phyloP scores from a whole-genome alignment of 2,797 vertebrate genomes.

The Dallia pectoralis region DNA sequence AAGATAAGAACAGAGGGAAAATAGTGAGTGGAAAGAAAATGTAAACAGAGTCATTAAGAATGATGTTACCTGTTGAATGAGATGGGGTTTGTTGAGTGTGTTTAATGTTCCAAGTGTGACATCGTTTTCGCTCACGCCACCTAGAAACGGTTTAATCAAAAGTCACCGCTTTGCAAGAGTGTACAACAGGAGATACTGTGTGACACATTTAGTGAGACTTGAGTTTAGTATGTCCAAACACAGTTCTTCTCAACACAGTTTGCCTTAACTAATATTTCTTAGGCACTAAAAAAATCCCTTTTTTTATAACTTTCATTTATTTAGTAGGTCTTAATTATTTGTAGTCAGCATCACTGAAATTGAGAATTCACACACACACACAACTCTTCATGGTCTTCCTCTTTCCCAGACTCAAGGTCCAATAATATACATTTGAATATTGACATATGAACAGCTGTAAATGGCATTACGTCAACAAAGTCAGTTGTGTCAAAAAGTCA shows the following conservation, averaged over 20 bases:
- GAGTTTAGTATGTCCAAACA: background rate
- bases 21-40: constrained; percentile 16
- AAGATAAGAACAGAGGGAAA: background rate
- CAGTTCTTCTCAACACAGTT: background rate
- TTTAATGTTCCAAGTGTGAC: constrained; percentile 56
- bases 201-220: background rate
- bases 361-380: background rate
- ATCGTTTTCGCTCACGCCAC: constrained; percentile 44
- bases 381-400: background rate
- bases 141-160: constrained; percentile 40
- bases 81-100: constrained; percentile 59
- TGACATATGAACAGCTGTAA: constrained; percentile 38
- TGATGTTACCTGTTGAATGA: constrained; percentile 50
- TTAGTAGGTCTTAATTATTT: no score
- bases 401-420: background rate
- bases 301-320: no score
- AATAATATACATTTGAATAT: constrained; percentile 19
- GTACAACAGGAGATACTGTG: constrained; percentile 1
- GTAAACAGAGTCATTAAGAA: constrained; percentile 53
- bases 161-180: constrained; percentile 27
- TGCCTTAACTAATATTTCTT: background rate
- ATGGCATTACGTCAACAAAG: background rate
- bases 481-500: constrained; percentile 19
- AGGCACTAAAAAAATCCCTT: no score
- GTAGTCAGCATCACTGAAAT: background rate